These are phyloP conservation scores for Huso huso DNA, from an alignment of 2,797 vertebrate genomes.

Conservation along the genomic window DNA sequence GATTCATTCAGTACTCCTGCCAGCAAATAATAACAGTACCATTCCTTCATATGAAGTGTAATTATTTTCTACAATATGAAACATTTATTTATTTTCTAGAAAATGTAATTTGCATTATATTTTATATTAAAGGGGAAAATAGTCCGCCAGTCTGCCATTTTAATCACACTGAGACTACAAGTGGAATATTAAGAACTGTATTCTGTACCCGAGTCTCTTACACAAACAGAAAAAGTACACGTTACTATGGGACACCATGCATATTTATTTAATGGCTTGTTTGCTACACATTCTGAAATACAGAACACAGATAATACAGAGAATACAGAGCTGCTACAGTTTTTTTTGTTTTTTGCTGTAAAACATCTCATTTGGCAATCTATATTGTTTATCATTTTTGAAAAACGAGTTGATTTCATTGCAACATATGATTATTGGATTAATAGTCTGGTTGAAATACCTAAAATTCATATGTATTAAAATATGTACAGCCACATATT, in stretches of 20 bases:
- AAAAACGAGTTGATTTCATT: conserved; percentile 22
- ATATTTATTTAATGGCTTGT: conserved; percentile 44
- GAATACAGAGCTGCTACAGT: conserved; percentile 20
- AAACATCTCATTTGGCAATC: conserved; percentile 14
- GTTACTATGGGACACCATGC: conserved; percentile 18
- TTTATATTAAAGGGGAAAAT: too few species aligned
- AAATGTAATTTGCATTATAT: too few species aligned
- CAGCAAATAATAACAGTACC: too few species aligned
- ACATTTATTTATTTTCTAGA: too few species aligned
- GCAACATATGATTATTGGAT: conserved; percentile 31
- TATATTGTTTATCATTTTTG: conserved; percentile 25
- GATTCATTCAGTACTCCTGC: too few species aligned
- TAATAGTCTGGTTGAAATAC: conserved; percentile 40
- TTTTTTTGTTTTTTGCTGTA: conserved; percentile 16
- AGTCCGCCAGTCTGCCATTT: too few species aligned
- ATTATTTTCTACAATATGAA: too few species aligned
- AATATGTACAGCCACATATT: conserved; percentile 77
- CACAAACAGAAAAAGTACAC: too few species aligned
- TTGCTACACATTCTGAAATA: conserved; percentile 36
- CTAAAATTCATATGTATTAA: conserved; percentile 45
- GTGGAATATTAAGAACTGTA: too few species aligned
- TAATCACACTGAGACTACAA: too few species aligned
- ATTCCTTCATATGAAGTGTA: too few species aligned
- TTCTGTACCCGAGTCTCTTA: too few species aligned
- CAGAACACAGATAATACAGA: conserved; percentile 33